Evolutionary conservation across 92 coral and sea anemone species (phyloP), one percentile per base, ranked within the genome.

Genomic region (Palythoa grandis): DNA sequence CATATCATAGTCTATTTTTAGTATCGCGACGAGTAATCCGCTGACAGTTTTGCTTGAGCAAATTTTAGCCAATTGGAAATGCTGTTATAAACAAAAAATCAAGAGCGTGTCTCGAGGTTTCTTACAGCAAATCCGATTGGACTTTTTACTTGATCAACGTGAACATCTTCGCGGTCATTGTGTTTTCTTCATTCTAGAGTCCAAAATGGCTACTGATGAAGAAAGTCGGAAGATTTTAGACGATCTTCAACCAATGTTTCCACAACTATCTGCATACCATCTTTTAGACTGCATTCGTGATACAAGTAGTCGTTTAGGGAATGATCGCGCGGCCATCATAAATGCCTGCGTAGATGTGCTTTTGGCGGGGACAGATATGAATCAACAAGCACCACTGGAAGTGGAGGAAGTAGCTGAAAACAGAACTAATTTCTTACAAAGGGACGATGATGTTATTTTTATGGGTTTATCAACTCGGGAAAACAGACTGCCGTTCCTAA

Each of bases 191-290:
- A 3, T 29, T 10, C 2, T 69, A 2, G 1, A 29, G 69, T n/a
- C 25, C 23, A 63, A 63, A 63, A 63, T 63, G 69, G 69, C 69
- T 20, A 35, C 89, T 40, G 86, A 66, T 16, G 89, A 86, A 67
- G 92, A 86, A 65, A 86, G 66, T 38, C 82, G 70, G 38, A 88
- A 19, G 17, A 90, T 96, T 19, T 77, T 92, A 54, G 90, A 90
- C 79, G 88, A 92, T 20, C 76, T 96, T 58, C 88, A 93, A 43
- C 96, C 93, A 73, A 93, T 96, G 71, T 96, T 96, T 74, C 98
- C 98, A 17, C 98, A 95, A 79, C 52, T 92, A 16, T 82, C 79
- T 35, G 95, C 87, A 35, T 66, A 11, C 11, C 71, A 84, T 37
- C 82, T 96, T 17, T 74, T 80, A 39, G 72, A 73, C 54, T 89